phyloP scores from a whole-genome alignment of 2,888 invertebrate genomes.

The Dilophus febrilis region DNA sequence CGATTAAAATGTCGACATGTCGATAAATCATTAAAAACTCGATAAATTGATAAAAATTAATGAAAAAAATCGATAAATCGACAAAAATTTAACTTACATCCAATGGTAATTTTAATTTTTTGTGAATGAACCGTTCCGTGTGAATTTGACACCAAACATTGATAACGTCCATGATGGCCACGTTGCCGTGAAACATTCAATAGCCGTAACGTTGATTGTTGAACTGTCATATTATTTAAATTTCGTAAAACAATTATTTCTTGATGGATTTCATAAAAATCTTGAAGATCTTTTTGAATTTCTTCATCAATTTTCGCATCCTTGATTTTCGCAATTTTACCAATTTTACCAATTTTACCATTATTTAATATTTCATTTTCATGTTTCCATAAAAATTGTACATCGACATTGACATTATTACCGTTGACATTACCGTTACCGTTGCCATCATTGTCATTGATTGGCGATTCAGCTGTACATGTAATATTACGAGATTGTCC shows the following conservation, averaged over 20 bases:
- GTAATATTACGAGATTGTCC: not conserved
- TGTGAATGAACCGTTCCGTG: constrained; percentile 81
- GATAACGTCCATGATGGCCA: constrained; percentile 77
- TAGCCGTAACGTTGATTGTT: constrained; percentile 26
- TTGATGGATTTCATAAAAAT: constrained; percentile 1
- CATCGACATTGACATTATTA: no score
- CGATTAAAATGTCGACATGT: no score
- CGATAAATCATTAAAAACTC: no score
- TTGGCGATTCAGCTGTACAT: not conserved
- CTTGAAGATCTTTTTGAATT: not conserved
- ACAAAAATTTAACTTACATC: constrained; percentile 36
- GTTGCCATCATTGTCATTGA: not conserved
- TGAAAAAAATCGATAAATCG: not conserved
- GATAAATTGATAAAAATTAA: no score
- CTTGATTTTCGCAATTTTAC: no score
- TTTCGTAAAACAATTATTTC: constrained; percentile 11
- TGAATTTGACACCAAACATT: constrained; percentile 78
- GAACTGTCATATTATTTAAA: constrained; percentile 25
- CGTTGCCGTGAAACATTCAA: constrained; percentile 39
- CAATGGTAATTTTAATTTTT: constrained; percentile 71
- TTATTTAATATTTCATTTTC: no score
- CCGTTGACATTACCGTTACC: not conserved
- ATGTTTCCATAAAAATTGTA: no score
- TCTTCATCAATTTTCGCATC: no score
- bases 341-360: no score